Conservation (phyloP, 2,888 invertebrate genomes). For the Ophioninae sp. region DNA sequence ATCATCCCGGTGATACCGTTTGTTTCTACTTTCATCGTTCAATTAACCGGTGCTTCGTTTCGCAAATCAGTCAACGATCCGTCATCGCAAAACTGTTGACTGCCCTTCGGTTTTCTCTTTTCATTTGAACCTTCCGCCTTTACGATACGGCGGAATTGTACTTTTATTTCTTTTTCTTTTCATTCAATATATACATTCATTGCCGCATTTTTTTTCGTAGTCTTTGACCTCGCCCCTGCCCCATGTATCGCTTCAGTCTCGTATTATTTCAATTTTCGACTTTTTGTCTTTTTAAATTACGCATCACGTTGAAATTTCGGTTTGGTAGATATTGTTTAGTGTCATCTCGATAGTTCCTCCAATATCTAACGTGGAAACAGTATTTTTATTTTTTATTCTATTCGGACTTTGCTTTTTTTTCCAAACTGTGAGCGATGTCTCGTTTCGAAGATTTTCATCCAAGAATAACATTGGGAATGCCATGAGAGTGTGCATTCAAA, state of each 20-base stretch:
- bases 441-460: neutral
- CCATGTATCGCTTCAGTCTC: slow-evolving; percentile 20
- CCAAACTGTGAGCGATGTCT: neutral
- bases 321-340: slow-evolving; percentile 37
- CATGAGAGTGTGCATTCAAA: neutral
- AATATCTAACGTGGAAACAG: slow-evolving; percentile 29
- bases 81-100: slow-evolving; percentile 31
- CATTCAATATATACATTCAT: slow-evolving; percentile 30
- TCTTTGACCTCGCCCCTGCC: neutral
- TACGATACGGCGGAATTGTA: slow-evolving; percentile 16
- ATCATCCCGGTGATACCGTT: slow-evolving; percentile 18
- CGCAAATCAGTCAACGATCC: slow-evolving; percentile 16
- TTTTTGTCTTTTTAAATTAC: slow-evolving; percentile 2
- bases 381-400: slow-evolving; percentile 32
- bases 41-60: slow-evolving; percentile 54
- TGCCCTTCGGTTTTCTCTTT: slow-evolving; percentile 40
- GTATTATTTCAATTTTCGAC: slow-evolving; percentile 17
- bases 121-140: slow-evolving; percentile 17
- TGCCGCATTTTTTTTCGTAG: slow-evolving; percentile 6
- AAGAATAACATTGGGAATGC: neutral
- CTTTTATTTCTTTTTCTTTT: slow-evolving; percentile 23
- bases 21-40: slow-evolving; percentile 31
- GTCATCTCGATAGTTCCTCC: slow-evolving; percentile 40
- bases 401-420: neutral
- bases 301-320: neutral